Evolutionary conservation across 1,140 invertebrate genomes (phyloP).

Genomic region (Drosophila burlai): DNA sequence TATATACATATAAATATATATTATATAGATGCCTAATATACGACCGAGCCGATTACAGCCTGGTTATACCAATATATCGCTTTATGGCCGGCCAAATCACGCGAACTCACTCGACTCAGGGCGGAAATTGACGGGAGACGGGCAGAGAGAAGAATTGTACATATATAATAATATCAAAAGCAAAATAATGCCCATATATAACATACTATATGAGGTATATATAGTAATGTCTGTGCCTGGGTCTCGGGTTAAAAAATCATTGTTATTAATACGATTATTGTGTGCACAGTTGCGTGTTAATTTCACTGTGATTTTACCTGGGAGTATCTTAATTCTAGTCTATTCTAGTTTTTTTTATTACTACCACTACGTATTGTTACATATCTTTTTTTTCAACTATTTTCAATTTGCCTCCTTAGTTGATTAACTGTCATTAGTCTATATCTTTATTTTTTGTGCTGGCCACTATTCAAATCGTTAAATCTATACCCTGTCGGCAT

Average conservation of each 20-base stretch:
- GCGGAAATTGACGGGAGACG: constrained; percentile 26
- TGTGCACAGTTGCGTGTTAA: constrained; percentile 83
- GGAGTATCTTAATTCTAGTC: constrained; percentile 28
- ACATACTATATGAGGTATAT: constrained; percentile 22
- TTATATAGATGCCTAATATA: constrained; percentile 24
- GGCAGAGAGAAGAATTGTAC: constrained; percentile 4
- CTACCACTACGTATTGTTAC: background rate
- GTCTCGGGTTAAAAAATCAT: constrained; percentile 57
- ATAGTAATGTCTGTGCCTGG: constrained; percentile 9
- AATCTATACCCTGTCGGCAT: constrained; percentile 1
- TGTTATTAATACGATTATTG: constrained; percentile 83
- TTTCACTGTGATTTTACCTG: constrained; percentile 73
- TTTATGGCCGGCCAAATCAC: constrained; percentile 60
- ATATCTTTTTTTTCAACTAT: background rate
- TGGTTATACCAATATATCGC: constrained; percentile 50
- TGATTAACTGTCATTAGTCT: constrained; percentile 26
- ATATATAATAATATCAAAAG: constrained; percentile 36
- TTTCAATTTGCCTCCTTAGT: constrained; percentile 13
- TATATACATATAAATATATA: constrained; percentile 1
- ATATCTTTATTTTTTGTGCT: background rate
- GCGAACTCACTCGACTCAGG: constrained; percentile 47
- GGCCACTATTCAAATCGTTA: constrained; percentile 4
- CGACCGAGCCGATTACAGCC: constrained; percentile 39
- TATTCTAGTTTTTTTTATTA: constrained; percentile 11
- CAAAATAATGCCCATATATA: constrained; percentile 44